Evolutionary conservation across 2,888 invertebrate genomes (phyloP).

Genomic region (Chrysomela aeneicollis): DNA sequence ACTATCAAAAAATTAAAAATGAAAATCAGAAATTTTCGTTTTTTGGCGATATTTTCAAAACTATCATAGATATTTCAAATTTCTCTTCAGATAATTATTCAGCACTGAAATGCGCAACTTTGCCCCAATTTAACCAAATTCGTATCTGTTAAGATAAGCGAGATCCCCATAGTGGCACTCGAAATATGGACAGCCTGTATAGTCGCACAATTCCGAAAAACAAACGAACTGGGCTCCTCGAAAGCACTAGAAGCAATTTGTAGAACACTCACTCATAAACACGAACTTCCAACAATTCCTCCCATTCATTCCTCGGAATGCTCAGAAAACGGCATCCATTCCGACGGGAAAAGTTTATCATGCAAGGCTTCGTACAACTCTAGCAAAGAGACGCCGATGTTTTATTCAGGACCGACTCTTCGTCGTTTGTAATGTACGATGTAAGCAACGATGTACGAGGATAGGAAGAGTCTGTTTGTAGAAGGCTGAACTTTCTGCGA

Average conservation of each 20-base stretch:
- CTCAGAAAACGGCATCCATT: background rate
- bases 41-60: too few relatives aligned
- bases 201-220: background rate
- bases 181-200: too few relatives aligned
- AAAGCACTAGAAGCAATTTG: background rate
- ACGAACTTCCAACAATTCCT: background rate
- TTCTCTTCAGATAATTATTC: too few relatives aligned
- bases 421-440: slow-evolving; percentile 17
- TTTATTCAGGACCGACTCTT: slow-evolving; percentile 16
- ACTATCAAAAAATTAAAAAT: too few relatives aligned
- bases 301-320: background rate
- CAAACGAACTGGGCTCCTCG: background rate
- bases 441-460: slow-evolving; percentile 7
- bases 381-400: slow-evolving; percentile 4
- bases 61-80: too few relatives aligned
- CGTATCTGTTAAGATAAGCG: too few relatives aligned
- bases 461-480: background rate
- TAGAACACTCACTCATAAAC: background rate
- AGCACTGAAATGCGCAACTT: too few relatives aligned
- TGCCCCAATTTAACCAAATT: too few relatives aligned
- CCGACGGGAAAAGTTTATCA: background rate
- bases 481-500: background rate
- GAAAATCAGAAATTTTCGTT: too few relatives aligned
- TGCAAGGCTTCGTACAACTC: background rate
- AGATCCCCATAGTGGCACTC: too few relatives aligned